Evolutionary conservation across 1,140 invertebrate genomes (phyloP).

Genomic region (Whitmania pigra): DNA sequence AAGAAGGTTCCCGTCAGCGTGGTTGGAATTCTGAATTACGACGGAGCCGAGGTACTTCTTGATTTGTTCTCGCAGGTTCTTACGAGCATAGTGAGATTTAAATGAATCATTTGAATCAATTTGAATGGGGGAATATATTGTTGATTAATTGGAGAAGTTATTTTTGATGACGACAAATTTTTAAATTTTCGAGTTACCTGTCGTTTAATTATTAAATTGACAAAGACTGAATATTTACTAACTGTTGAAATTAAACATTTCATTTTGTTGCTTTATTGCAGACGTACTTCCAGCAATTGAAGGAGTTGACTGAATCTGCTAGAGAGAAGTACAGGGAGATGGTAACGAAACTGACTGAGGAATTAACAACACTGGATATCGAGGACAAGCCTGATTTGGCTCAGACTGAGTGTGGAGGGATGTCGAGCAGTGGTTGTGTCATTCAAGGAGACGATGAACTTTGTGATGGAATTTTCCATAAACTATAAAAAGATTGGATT

Average conservation of each 20-base stretch:
- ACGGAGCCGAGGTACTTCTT: constrained; percentile 44
- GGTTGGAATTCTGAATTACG: constrained; percentile 49
- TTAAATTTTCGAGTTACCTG: neutral
- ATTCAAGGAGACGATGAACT: no score
- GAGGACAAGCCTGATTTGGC: no score
- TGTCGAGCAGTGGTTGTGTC: no score
- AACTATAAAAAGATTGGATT: no score
- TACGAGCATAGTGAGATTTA: neutral
- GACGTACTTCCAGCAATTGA: constrained; percentile 36
- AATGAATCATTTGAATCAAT: neutral
- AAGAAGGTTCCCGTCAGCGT: constrained; percentile 48
- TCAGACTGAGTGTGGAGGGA: no score
- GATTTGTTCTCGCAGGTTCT: neutral
- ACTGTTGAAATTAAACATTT: neutral
- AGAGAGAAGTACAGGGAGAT: constrained; percentile 37
- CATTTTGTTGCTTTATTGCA: constrained; percentile 19
- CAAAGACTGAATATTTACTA: neutral
- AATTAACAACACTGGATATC: constrained; percentile 18
- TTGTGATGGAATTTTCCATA: no score
- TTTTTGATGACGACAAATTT: neutral
- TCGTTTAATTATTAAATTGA: neutral
- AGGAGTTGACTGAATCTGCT: constrained; percentile 35
- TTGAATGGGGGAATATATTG: neutral
- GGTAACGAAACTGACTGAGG: constrained; percentile 34
- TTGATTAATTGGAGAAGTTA: neutral